phyloP scores from a whole-genome alignment of 2,888 invertebrate genomes.

The Candidula unifasciata region DNA sequence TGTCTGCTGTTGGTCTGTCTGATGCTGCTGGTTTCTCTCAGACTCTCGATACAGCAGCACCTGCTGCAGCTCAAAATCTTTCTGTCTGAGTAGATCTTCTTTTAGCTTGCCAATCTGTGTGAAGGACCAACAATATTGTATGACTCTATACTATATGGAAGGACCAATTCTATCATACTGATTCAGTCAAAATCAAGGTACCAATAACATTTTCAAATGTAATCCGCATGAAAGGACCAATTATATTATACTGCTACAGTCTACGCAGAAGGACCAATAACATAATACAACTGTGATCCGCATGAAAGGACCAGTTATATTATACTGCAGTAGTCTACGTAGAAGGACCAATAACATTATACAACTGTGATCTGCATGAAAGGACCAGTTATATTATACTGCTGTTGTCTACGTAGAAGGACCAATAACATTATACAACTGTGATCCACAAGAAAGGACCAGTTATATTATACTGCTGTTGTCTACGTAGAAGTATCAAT shows the following conservation, averaged over 20 bases:
- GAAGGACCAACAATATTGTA: not conserved
- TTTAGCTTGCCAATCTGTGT: constrained; percentile 57
- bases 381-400: too few relatives aligned
- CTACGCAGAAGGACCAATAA: not conserved
- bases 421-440: too few relatives aligned
- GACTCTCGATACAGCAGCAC: constrained; percentile 71
- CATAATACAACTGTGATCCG: too few relatives aligned
- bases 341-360: too few relatives aligned
- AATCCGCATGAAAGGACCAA: not conserved
- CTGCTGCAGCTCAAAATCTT: constrained; percentile 71
- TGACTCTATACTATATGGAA: too few relatives aligned
- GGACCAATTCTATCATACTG: not conserved
- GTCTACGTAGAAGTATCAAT: too few relatives aligned
- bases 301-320: too few relatives aligned
- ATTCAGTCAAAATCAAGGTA: constrained; percentile 48
- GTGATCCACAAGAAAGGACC: too few relatives aligned
- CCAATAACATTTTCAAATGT: not conserved
- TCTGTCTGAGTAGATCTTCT: constrained; percentile 66
- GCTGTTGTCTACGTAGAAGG: too few relatives aligned
- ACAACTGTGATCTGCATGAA: too few relatives aligned
- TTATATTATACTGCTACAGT: not conserved
- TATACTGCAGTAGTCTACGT: too few relatives aligned
- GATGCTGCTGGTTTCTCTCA: constrained; percentile 37
- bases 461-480: too few relatives aligned
- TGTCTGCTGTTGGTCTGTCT: constrained; percentile 63